Percentiles rank a stretch among this genome's conserved stretches.
phyloP scores from a whole-genome alignment of 2,888 invertebrate species.

The Atethmia centrago region DNA sequence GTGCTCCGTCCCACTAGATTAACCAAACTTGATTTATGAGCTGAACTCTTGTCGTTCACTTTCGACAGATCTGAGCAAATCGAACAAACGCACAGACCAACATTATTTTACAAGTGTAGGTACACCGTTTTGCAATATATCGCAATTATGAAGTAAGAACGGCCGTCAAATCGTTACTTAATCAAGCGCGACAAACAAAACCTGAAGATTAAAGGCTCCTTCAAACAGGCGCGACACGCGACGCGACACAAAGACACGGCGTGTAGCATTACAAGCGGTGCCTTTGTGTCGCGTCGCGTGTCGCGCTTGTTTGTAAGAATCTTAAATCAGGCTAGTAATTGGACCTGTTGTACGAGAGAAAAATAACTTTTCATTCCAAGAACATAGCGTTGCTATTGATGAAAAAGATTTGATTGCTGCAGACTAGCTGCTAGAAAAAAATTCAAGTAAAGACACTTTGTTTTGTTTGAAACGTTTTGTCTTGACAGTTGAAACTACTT shows the following conservation, averaged over 20 bases:
- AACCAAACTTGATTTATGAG: constrained; percentile 61
- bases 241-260: too few relatives aligned
- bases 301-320: too few relatives aligned
- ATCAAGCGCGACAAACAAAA: constrained; percentile 49
- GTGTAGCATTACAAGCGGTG: too few relatives aligned
- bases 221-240: too few relatives aligned
- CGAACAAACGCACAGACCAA: constrained; percentile 39
- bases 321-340: constrained; percentile 25
- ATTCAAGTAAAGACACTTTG: background rate
- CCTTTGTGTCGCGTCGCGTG: too few relatives aligned
- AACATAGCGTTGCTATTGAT: background rate
- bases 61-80: constrained; percentile 64
- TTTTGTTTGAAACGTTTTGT: background rate
- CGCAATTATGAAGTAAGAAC: constrained; percentile 61
- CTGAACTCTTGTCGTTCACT: constrained; percentile 46
- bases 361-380: constrained; percentile 1
- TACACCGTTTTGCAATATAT: constrained; percentile 55
- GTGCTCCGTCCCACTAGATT: constrained; percentile 43
- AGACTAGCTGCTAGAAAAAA: background rate
- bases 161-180: constrained; percentile 48
- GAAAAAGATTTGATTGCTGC: constrained; percentile 7
- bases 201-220: constrained; percentile 28
- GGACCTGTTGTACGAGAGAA: constrained; percentile 6
- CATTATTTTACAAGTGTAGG: constrained; percentile 33
- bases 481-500: background rate